Evolutionary conservation across 1,140 invertebrate genomes (phyloP).

Genomic region (Trichoplusia ni): DNA sequence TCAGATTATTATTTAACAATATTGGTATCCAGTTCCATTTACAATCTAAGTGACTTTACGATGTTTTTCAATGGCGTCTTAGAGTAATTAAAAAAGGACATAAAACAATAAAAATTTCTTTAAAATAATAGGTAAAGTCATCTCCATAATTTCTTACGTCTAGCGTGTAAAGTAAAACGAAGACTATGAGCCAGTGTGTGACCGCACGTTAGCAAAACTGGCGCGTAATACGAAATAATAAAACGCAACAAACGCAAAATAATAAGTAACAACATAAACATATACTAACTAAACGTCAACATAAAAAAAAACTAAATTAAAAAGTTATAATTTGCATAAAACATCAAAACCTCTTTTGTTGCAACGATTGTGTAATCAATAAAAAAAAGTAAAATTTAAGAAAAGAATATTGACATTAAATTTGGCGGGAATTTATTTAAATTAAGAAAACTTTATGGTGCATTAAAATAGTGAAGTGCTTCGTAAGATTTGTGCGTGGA

Average conservation of each 20-base stretch:
- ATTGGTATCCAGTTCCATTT: too few species aligned
- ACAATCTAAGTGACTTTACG: too few species aligned
- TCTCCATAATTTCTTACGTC: conserved; percentile 24
- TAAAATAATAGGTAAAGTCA: neutral
- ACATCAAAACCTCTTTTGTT: too few species aligned
- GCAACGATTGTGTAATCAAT: neutral
- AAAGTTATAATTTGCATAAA: too few species aligned
- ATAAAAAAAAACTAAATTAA: neutral
- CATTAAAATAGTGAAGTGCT: conserved; percentile 15
- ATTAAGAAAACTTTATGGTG: neutral
- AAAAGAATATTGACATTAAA: neutral
- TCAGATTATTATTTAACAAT: too few species aligned
- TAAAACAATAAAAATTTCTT: neutral
- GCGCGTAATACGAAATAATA: conserved; percentile 25
- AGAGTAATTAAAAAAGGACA: neutral
- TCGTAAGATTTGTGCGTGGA: neutral
- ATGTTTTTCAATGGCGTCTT: too few species aligned
- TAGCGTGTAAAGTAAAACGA: conserved; percentile 43
- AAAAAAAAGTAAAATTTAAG: too few species aligned
- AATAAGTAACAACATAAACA: neutral
- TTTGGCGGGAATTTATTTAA: neutral
- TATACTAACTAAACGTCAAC: neutral
- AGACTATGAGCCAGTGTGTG: conserved; percentile 54
- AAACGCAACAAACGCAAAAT: conserved; percentile 13
- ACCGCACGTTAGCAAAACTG: conserved; percentile 48